Base-by-base conservation (phyloP, 2,113 vertebrate genomes). In the Chauna torquata region DNA sequence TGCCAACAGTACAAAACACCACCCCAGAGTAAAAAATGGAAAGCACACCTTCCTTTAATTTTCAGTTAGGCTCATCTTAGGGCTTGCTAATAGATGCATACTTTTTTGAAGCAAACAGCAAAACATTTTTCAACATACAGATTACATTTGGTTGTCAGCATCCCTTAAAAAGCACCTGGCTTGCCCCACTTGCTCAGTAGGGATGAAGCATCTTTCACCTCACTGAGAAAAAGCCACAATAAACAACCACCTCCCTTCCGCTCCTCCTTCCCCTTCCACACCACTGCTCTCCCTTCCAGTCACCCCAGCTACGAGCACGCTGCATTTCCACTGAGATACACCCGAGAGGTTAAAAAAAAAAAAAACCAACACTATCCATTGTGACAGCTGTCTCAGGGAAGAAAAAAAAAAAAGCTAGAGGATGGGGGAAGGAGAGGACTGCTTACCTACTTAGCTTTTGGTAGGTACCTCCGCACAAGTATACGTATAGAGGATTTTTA, bases 391-490 rank as follows among this genome's bases (percentile, higher is more conserved):
- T 6, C 45, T 61, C 34, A 0, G 12, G 1, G 65, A 14, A 54
- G 83, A 72, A 72, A 12, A 52, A 58, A 57, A 69, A 65, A 9
- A 47, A 55, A 54, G 69, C 69, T 20, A 40, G 27, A 40, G 27
- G 38, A 2, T 32, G 25, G 38, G 30, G 28, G 68, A 54, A 61
- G 40, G 40, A 69, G 80, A 11, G 18, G 45, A 28, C 50, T 58
- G 69, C 95, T 97, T 94, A 96, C 95, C 94, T 87, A 91, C 92
- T 78, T 5, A 19, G 87, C 69, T 44, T 78, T 66, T 8, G 58
- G 86, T 4, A 86, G 93, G 86, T 76, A 50, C 71, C 80, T 87
- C 75, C 28, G 42, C 93, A 88, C 88, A 55, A 5, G 42, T 6
- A 58, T 30, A 59, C 34, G 44, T 4, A 55, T 3, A 50, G 54